A percentile compares a stretch with the other conserved stretches of the same genome.
Evolutionary conservation across 2,113 vertebrate species (phyloP).

Genomic region (Melanotaenia duboulayi): DNA sequence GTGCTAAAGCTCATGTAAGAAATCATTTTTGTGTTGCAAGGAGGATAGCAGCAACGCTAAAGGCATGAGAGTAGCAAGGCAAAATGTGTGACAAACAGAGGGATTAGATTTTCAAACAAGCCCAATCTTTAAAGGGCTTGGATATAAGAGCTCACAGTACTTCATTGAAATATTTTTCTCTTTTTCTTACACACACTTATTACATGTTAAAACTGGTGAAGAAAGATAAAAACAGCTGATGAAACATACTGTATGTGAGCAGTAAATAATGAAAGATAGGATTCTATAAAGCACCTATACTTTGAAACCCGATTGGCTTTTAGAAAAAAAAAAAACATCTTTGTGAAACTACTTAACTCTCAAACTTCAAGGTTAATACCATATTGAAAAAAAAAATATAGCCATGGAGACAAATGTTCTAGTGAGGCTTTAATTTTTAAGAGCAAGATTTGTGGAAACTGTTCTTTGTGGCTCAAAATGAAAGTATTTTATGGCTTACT

Average conservation of each 20-base stretch:
- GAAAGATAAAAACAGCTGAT: conserved; percentile 13
- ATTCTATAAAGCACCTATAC: neutral
- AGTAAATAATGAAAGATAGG: neutral
- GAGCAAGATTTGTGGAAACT: neutral
- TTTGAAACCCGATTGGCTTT: conserved; percentile 23
- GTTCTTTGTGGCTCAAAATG: conserved; percentile 14
- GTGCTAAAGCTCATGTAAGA: neutral
- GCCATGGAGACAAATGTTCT: conserved; percentile 46
- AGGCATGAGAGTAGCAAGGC: conserved; percentile 5
- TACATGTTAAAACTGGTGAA: neutral
- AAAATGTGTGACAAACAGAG: conserved; percentile 53
- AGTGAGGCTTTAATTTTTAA: conserved; percentile 10
- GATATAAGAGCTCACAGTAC: conserved; percentile 55
- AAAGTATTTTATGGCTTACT: neutral
- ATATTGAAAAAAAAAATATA: conserved; percentile 15
- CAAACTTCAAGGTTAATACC: conserved; percentile 21
- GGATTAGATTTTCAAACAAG: conserved; percentile 56
- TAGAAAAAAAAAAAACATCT: conserved; percentile 21
- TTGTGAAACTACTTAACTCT: conserved; percentile 13
- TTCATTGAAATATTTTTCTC: conserved; percentile 59
- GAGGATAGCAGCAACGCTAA: neutral
- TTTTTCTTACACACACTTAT: too few relatives aligned
- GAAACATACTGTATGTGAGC: conserved; percentile 13
- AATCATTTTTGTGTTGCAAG: conserved; percentile 1
- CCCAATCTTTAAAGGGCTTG: conserved; percentile 65